Base-by-base conservation (phyloP, 2,113 vertebrate genomes). In the Protobothrops flavoviridis region DNA sequence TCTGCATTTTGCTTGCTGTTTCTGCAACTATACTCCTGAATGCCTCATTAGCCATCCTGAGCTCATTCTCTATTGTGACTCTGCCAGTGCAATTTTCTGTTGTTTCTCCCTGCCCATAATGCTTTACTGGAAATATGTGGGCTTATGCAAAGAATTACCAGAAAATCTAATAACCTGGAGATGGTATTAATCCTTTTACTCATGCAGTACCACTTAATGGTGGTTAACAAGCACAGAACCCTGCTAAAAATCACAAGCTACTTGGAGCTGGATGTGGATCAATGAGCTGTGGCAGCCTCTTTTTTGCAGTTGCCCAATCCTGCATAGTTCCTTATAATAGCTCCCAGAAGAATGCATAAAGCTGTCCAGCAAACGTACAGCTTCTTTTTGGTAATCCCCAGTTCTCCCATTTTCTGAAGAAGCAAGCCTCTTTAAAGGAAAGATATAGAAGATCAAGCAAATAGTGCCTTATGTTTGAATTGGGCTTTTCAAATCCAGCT, bases 1-100 rank as follows among this genome's bases (percentile, higher is more conserved):
- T 74, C 89, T 52, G 61, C 61, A 90, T n/a, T 91, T 91, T 50
- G 15, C 91, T 93, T 4, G 3, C 20, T 91, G 87, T 53, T 56
- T 3, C 64, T 88, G 85, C 57, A 96, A 81, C 88, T 59, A 94
- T 90, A 91, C 94, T 94, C 95, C 91, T 93, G 93, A 92, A 95
- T 94, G 88, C 85, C 93, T 96, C 94, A 95, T 96, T 96, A 95
- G 56, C 74, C 74, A 94, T 74, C 85, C 94, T 91, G 93, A 86
- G 17, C 90, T 57, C 26, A 93, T 91, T 81, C 45, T 95, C 45
- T 56, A 91, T 93, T 92, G 89, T 92, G 89, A 93, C 92, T 96
- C 94, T 96, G 89, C 91, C 93, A 95, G 69, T 52, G 87, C 4
- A 23, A 7, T 88, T 56, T 56, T 26, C 48, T 69, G 29, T 85